Evolutionary conservation across 2,888 invertebrate genomes (phyloP).

Genomic region (Atethmia centrago): DNA sequence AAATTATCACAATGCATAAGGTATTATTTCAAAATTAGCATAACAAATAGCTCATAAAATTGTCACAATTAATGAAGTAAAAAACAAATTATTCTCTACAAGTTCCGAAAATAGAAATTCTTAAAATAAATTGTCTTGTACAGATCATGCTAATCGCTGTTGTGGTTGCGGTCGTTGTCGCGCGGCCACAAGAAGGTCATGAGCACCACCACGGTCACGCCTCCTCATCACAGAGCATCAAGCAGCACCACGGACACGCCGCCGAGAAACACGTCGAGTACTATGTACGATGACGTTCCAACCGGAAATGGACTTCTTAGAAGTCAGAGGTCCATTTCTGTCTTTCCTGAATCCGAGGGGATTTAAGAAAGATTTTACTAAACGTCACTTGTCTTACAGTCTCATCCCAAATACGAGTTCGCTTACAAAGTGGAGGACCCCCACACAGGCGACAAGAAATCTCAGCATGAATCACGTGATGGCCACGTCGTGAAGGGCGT

Average conservation of each 20-base stretch:
- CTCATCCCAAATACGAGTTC: no score
- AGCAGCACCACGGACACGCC: slow-evolving; percentile 38
- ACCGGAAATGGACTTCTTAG: neutral
- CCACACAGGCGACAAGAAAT: no score
- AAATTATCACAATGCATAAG: slow-evolving; percentile 39
- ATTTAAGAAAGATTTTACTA: no score
- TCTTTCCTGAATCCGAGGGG: no score
- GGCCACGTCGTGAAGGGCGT: no score
- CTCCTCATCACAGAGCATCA: no score
- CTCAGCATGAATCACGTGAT: no score
- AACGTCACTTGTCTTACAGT: no score
- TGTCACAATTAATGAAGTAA: no score
- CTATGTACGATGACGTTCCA: slow-evolving; percentile 20
- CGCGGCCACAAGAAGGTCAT: slow-evolving; percentile 40
- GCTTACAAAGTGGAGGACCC: no score
- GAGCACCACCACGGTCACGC: slow-evolving; percentile 60
- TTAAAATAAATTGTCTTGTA: neutral
- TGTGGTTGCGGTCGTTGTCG: slow-evolving; percentile 17
- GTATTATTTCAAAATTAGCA: neutral
- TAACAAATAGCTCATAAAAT: neutral
- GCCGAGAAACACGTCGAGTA: slow-evolving; percentile 12
- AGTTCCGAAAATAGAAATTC: neutral
- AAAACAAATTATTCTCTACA: neutral
- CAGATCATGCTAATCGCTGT: slow-evolving; percentile 39
- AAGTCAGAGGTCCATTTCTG: no score